phyloP scores from a whole-genome alignment of 2,113 vertebrate genomes.

The Pipa parva region DNA sequence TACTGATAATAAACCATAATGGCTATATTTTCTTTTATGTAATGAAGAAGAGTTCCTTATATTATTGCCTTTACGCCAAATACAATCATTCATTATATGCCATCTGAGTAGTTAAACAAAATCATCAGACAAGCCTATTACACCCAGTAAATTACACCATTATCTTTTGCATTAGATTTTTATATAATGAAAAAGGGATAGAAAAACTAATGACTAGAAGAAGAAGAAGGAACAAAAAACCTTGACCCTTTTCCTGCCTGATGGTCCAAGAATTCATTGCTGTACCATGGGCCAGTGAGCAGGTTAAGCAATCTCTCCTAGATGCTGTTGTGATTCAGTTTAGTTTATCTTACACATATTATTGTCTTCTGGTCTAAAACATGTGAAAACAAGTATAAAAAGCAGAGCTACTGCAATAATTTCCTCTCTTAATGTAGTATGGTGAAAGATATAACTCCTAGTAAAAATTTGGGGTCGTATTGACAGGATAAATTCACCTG shows the following conservation, averaged over 20 bases:
- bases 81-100: constrained; percentile 16
- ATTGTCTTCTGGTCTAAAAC: too few species aligned
- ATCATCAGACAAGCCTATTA: constrained; percentile 27
- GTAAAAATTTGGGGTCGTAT: too few species aligned
- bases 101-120: constrained; percentile 26
- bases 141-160: constrained; percentile 26
- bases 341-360: too few species aligned
- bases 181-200: constrained; percentile 20
- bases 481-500: too few species aligned
- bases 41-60: constrained; percentile 1
- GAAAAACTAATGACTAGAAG: constrained; percentile 11
- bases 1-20: neutral
- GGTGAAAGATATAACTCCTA: too few species aligned
- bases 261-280: constrained; percentile 3
- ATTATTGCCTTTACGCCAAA: constrained; percentile 8
- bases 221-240: neutral
- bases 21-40: constrained; percentile 1
- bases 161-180: constrained; percentile 23
- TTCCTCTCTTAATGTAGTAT: too few species aligned
- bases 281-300: neutral
- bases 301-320: neutral
- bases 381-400: too few species aligned
- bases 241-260: neutral
- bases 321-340: too few species aligned
- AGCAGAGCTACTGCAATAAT: too few species aligned